Conservation (phyloP, 2,888 invertebrate genomes). For the Scaptomyza polygonia region DNA sequence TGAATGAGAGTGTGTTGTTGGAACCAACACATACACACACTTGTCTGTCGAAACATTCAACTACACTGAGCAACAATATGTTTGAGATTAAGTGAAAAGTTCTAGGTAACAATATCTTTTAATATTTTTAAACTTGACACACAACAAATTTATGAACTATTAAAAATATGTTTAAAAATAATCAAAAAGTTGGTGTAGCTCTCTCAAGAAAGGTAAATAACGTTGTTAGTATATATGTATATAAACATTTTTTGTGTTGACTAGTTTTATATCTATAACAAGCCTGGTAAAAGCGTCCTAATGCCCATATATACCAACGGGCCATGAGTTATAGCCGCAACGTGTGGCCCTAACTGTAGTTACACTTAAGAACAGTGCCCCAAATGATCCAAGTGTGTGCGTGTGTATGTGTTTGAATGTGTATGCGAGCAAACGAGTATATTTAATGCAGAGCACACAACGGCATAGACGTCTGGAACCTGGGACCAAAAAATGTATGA, state of each 20-base stretch:
- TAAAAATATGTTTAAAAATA: too few relatives aligned
- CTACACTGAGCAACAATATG: constrained; percentile 32
- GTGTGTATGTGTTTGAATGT: constrained; percentile 20
- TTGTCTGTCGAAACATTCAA: constrained; percentile 31
- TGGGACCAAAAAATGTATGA: constrained; percentile 23
- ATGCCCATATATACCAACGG: constrained; percentile 56
- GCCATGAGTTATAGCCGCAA: constrained; percentile 73
- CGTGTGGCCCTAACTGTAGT: constrained; percentile 70
- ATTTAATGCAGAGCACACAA: constrained; percentile 59
- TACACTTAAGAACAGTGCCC: constrained; percentile 63
- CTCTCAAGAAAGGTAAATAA: too few relatives aligned
- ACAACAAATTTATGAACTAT: too few relatives aligned
- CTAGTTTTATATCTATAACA: constrained; percentile 51
- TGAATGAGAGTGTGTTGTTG: background rate
- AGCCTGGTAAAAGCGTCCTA: constrained; percentile 66
- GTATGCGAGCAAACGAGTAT: constrained; percentile 47
- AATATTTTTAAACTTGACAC: too few relatives aligned
- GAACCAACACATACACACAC: constrained; percentile 3
- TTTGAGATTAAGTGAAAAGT: background rate
- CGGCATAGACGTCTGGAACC: constrained; percentile 41
- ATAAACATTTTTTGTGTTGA: constrained; percentile 24
- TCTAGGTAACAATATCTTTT: too few relatives aligned
- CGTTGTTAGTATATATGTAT: background rate
- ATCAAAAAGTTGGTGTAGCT: background rate
- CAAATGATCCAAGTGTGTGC: constrained; percentile 23